Evolutionary conservation across 2,113 vertebrate genomes (phyloP).

Genomic region (Ia io): DNA sequence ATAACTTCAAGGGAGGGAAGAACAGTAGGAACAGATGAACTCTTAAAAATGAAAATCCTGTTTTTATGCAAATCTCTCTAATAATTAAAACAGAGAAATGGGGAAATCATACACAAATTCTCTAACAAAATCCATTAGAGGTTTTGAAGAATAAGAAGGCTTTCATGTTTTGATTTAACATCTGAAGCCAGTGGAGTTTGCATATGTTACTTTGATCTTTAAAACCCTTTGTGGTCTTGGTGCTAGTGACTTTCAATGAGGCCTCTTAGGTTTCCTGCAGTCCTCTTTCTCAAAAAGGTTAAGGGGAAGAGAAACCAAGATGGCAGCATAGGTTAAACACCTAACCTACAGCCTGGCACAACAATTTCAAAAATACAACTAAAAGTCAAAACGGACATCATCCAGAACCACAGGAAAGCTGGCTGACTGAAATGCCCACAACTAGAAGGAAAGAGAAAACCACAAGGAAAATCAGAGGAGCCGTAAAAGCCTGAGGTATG

Average conservation of each 20-base stretch:
- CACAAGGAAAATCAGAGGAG: too few species aligned
- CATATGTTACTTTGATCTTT: constrained; percentile 47
- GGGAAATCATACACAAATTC: constrained; percentile 27
- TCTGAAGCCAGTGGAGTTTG: neutral
- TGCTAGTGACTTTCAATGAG: constrained; percentile 2
- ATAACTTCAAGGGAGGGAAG: constrained; percentile 33
- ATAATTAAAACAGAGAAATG: constrained; percentile 63
- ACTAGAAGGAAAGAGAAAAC: too few species aligned
- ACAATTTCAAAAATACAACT: too few species aligned
- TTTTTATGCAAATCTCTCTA: constrained; percentile 57
- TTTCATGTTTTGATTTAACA: constrained; percentile 40
- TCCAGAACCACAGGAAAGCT: too few species aligned
- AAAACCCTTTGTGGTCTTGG: neutral
- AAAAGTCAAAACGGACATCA: too few species aligned
- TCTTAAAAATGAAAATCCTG: constrained; percentile 35
- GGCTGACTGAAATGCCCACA: too few species aligned
- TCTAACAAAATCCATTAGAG: neutral
- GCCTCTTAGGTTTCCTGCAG: neutral
- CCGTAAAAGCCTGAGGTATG: too few species aligned
- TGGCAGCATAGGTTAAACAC: too few species aligned
- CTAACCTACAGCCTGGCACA: too few species aligned
- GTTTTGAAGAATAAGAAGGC: constrained; percentile 41
- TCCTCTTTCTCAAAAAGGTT: neutral
- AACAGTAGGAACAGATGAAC: constrained; percentile 51
- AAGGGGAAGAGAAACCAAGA: too few species aligned